phyloP scores from a whole-genome alignment of 2,113 vertebrate genomes.

The Phocoena phocoena region DNA sequence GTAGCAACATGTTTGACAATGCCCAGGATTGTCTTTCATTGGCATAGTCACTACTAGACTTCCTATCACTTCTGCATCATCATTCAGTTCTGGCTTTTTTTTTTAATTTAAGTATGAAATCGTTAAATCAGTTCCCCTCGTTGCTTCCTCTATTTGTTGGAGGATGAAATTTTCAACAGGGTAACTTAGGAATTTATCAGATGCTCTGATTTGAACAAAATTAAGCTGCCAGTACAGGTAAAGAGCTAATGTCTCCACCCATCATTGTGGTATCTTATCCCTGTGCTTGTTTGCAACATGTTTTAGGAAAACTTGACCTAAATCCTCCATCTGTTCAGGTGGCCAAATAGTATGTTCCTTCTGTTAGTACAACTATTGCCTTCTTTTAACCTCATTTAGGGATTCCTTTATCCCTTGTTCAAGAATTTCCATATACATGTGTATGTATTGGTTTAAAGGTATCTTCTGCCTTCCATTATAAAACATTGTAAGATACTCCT shows the following conservation, averaged over 20 bases:
- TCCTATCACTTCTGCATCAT: not conserved
- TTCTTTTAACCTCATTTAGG: not conserved
- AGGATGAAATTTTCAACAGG: not conserved
- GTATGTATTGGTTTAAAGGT: not conserved
- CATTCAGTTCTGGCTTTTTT: not conserved
- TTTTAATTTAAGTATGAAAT: not conserved
- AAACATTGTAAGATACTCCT: not conserved
- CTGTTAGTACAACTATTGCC: not conserved
- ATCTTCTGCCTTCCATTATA: not conserved
- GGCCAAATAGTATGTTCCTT: not conserved
- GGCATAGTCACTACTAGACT: not conserved
- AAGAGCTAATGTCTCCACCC: not conserved
- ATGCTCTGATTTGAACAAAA: not conserved
- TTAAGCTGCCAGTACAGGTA: not conserved
- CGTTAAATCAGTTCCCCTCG: not conserved
- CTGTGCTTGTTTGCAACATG: not conserved
- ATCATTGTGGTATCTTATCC: not conserved
- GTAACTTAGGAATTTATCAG: not conserved
- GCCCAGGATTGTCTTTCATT: not conserved
- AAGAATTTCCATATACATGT: not conserved
- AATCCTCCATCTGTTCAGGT: not conserved
- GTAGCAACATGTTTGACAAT: not conserved
- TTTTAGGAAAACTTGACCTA: not conserved
- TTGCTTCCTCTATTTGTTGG: not conserved
- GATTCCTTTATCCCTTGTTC: not conserved